phyloP scores from a whole-genome alignment of 2,888 invertebrate species.

The Disparrhopalites patrizii region DNA sequence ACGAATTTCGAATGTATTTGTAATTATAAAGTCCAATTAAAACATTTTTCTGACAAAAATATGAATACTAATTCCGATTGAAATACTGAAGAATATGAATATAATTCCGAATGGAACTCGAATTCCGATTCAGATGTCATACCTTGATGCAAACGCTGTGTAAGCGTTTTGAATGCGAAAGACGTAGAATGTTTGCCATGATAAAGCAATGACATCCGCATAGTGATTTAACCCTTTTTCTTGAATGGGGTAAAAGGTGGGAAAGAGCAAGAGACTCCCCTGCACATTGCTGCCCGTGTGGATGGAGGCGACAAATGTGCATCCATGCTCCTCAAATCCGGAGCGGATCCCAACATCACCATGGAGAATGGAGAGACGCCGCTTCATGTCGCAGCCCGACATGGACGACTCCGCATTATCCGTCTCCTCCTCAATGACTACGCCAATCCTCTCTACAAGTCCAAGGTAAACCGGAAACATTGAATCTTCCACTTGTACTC shows the following conservation, averaged over 20 bases:
- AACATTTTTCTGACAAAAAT: no score
- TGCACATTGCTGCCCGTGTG: slow-evolving; percentile 94
- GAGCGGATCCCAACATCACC: slow-evolving; percentile 91
- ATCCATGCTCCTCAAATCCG: slow-evolving; percentile 94
- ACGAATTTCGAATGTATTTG: no score
- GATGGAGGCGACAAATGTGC: slow-evolving; percentile 90
- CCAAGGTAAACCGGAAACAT: slow-evolving; percentile 65
- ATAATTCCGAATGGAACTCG: no score
- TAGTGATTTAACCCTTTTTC: not conserved
- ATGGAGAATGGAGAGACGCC: slow-evolving; percentile 97
- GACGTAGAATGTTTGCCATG: no score
- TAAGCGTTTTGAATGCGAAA: no score
- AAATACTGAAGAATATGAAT: no score
- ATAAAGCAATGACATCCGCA: no score
- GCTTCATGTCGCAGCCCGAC: slow-evolving; percentile 76
- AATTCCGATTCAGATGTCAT: no score
- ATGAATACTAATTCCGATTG: no score
- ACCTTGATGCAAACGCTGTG: no score
- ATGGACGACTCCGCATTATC: slow-evolving; percentile 83
- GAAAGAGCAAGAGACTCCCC: slow-evolving; percentile 83
- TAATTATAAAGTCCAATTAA: no score
- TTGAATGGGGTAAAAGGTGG: slow-evolving; percentile 59
- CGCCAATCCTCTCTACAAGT: slow-evolving; percentile 86
- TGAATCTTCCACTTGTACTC: not conserved
- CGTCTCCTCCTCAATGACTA: slow-evolving; percentile 85